Base-by-base conservation (phyloP, 2,888 invertebrate species). In the Pseudococcus viburni region DNA sequence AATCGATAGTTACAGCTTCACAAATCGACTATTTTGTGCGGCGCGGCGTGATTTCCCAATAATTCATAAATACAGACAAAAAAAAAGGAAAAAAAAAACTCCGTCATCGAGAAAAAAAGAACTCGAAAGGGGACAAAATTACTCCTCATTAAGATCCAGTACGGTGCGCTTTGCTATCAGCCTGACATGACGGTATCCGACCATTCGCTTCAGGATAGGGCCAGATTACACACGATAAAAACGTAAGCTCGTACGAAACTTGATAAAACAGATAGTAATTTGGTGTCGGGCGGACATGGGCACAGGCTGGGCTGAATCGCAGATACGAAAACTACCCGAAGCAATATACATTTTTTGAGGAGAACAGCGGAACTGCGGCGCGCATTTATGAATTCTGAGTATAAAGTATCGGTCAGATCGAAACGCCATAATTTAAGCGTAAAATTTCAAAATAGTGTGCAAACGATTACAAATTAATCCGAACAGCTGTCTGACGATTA, bases 391-490 rank as follows among this genome's bases (percentile, higher is more conserved):
- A 7, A 19, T 59, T 59, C 19, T 55, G 55, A 55, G 17, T 15
- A 55, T 17, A 55, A 19, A 19, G 19, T 19, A 59, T 19, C 59
- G 59, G 59, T 59, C 19, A 9, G 59, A 59, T 59, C 59, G 59
- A 59, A 19, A 59, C 68, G 68, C 68, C 68, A 15, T 33, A 2
- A 64, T 26, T 73, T 73, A 73, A 73, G 68, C 68, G 68, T 73
- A 73, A 73, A 73, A 73, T 73, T 73, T 26, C 68, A 73, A 59
- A 59, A 55, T 19, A 83, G 15, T 19, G 48, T 83, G 83, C 83
- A 83, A 83, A 42, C 46, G 22, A 5, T 83, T 83, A 83, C 12
- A 42, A 4, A 42, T 42, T 9, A 83, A 11, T 22, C 83, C 46
- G 48, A 48, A 55, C 68, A 22, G 86, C 39, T 64, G 33, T 33